These are phyloP conservation scores for Aromia moschata DNA, from an alignment of 2,888 invertebrate species.

Conservation along the genomic window DNA sequence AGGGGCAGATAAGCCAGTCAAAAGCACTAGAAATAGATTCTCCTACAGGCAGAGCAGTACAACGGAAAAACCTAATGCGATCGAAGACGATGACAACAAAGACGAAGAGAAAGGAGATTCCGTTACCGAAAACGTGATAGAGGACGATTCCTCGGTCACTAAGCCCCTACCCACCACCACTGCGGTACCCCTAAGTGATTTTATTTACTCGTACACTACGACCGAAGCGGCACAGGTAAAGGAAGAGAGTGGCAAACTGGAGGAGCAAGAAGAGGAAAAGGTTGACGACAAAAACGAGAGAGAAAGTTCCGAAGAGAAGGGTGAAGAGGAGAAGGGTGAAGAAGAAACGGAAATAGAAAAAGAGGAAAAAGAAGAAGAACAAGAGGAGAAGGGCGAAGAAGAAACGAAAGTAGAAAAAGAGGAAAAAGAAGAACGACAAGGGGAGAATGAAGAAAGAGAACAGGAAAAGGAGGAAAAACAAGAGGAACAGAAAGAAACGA, in stretches of 20 bases:
- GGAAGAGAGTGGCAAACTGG: neutral
- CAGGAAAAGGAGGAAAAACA: conserved; percentile 7
- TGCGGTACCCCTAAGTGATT: conserved; percentile 3
- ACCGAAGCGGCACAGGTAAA: conserved; percentile 9
- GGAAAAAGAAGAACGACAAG: neutral
- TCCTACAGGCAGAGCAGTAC: conserved; percentile 42
- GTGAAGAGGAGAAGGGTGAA: conserved; percentile 13
- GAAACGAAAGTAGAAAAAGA: neutral
- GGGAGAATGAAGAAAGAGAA: neutral
- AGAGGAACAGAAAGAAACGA: conserved; percentile 13
- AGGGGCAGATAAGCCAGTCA: conserved; percentile 1
- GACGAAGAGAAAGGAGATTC: neutral
- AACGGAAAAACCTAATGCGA: conserved; percentile 30
- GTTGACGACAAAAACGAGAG: neutral
- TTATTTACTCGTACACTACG: conserved; percentile 6
- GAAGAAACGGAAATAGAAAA: conserved; percentile 2
- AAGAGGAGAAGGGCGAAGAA: too few species aligned
- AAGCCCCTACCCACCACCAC: neutral
- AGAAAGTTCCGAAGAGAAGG: conserved; percentile 3
- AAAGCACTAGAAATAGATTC: conserved; percentile 31
- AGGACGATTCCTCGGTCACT: neutral
- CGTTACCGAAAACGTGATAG: conserved; percentile 1
- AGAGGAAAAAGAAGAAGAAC: neutral
- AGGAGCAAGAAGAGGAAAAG: neutral
- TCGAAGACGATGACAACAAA: conserved; percentile 12